Base-by-base conservation (phyloP, 2,797 vertebrate species). In the Adrianichthys oophorus region DNA sequence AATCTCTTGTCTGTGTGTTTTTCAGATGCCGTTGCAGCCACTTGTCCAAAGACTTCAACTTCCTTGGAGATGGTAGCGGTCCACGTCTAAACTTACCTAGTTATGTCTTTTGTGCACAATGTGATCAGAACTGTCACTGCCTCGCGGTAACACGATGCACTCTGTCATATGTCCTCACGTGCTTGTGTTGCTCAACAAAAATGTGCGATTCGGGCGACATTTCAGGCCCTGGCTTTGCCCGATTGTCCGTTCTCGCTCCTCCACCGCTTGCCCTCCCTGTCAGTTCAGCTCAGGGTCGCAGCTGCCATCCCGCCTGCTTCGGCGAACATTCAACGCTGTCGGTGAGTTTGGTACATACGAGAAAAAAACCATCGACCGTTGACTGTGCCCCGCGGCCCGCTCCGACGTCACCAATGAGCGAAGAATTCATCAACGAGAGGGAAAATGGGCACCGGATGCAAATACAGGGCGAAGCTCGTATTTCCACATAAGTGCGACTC, bases 321-420 rank as follows among this genome's bases (percentile, higher is more conserved):
- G 87, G 92, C 85, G 92, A 96, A 96, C 95, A 96, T 96, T 96
- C 95, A 96, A 96, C 95, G 95, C 94, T 96, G 95, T 96, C 95
- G 95, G 95, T 96, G 95, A 96, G 95, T 98, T 98, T 98, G 94
- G 92, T 93, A 93, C 94, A 92, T 89, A 93, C 79, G 81, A 81
- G 93, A 92, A 80, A 81, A 47, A 92, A 99, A 98, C 97, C 97
- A 98, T 98, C 96, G 97, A 98, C 97, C 97, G 97, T 99, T 98
- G 97, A 98, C 91, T 99, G 97, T 99, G 94, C 97, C 96, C 94
- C 89, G 92, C 72, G 92, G 93, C 93, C 72, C 71, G 91, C 94
- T 56, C 65, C 76, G 1, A 67, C 85, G 37, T 60, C 83, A 68
- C 37, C 51, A 58, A 48, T 0, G 46, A 57, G 26, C 5, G 4